phyloP scores from a whole-genome alignment of 2,113 vertebrate species.

The Henicopernis longicauda region DNA sequence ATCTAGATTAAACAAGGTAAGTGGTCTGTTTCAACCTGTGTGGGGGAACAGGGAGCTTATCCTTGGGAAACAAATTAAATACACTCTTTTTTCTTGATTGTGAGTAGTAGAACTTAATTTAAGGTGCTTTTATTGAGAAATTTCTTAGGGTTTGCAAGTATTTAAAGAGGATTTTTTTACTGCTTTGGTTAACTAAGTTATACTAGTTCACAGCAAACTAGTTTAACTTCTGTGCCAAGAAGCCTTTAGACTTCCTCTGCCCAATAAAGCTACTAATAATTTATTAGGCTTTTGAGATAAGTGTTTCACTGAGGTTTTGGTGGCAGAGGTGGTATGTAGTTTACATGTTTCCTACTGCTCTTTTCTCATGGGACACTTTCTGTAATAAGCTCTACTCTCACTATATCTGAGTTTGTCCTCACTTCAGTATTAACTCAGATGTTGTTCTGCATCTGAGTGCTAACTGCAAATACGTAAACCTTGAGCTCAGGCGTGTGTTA shows the following conservation, averaged over 20 bases:
- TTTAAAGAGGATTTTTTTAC: neutral
- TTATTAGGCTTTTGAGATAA: neutral
- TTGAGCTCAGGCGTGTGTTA: neutral
- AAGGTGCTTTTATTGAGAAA: neutral
- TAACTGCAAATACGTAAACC: neutral
- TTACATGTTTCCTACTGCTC: neutral
- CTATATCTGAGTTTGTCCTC: neutral
- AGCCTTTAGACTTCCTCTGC: neutral
- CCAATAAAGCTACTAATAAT: neutral
- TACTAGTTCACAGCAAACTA: neutral
- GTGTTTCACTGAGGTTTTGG: neutral
- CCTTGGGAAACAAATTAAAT: neutral
- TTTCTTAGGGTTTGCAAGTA: neutral
- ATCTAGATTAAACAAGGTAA: neutral
- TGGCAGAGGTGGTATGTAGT: neutral
- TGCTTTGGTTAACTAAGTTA: neutral
- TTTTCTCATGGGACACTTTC: neutral
- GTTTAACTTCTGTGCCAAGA: neutral
- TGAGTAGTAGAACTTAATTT: neutral
- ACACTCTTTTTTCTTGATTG: neutral
- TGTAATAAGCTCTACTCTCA: neutral
- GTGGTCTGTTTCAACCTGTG: neutral
- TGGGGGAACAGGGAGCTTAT: neutral
- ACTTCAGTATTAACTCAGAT: neutral
- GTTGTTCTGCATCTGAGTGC: neutral